Evolutionary conservation across 2,797 vertebrate species (phyloP).

Genomic region (Eulemur albifrons): DNA sequence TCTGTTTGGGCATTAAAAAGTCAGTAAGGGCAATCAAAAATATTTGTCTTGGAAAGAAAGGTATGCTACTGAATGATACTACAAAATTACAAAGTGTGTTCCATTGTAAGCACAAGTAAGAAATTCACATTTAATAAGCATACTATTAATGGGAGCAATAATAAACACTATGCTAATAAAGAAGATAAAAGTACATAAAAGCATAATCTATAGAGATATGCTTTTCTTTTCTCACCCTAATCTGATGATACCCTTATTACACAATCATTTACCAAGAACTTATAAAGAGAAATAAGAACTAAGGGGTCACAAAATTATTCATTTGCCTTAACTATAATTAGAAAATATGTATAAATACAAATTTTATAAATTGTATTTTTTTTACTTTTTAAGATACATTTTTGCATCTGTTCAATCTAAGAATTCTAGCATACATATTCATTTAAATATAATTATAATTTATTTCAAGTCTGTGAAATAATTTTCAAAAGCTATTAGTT

Average conservation of each 20-base stretch:
- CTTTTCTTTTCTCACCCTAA: neutral
- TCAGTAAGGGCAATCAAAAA: neutral
- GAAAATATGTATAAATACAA: neutral
- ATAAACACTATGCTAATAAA: neutral
- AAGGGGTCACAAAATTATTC: neutral
- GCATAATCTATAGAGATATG: neutral
- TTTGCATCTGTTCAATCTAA: slow-evolving; percentile 5
- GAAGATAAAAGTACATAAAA: neutral
- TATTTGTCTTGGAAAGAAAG: neutral
- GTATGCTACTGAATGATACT: neutral
- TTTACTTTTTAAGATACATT: neutral
- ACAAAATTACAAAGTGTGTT: neutral
- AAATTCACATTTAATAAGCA: neutral
- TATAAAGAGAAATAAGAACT: neutral
- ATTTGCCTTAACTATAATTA: slow-evolving; percentile 28
- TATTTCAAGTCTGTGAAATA: slow-evolving; percentile 31
- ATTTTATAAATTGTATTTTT: neutral
- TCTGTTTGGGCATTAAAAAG: neutral
- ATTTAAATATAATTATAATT: slow-evolving; percentile 63
- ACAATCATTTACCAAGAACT: slow-evolving; percentile 7
- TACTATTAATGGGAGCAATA: neutral
- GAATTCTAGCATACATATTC: neutral
- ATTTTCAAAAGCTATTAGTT: slow-evolving; percentile 65
- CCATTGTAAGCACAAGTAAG: neutral
- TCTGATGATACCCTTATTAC: neutral